Percentiles rank a stretch among this genome's conserved stretches.
phyloP scores from a whole-genome alignment of 2,113 vertebrate genomes.

The Anhinga anhinga region DNA sequence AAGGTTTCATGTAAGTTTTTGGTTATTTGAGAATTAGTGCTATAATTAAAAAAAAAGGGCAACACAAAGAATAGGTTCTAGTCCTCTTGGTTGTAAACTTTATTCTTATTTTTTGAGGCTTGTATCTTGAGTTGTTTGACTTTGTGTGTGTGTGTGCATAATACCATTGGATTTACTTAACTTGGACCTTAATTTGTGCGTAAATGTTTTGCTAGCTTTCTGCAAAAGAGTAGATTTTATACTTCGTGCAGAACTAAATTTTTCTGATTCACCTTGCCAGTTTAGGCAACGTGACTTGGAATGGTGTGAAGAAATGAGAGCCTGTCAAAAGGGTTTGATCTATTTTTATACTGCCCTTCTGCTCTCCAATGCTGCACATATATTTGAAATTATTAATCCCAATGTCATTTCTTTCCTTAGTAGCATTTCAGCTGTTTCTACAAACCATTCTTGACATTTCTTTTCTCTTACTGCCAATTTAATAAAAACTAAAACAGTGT shows the following conservation, averaged over 20 bases:
- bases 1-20: not conserved
- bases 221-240: not conserved
- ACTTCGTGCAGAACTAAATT: not conserved
- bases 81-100: not conserved
- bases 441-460: not conserved
- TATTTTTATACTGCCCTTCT: slow-evolving; percentile 20
- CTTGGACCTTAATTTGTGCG: not conserved
- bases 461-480: not conserved
- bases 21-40: not conserved
- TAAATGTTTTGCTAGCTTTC: not conserved
- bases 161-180: not conserved
- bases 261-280: not conserved
- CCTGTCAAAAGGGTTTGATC: not conserved
- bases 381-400: slow-evolving; percentile 20
- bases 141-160: not conserved
- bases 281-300: not conserved
- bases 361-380: not conserved
- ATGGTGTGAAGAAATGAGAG: not conserved
- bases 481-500: not conserved
- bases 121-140: not conserved
- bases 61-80: not conserved
- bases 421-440: not conserved
- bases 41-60: not conserved
- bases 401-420: not conserved
- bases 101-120: not conserved